Percentiles rank a stretch among this genome's conserved stretches.
Evolutionary conservation across 2,888 invertebrate genomes (phyloP).

Genomic region (Carabus problematicus): DNA sequence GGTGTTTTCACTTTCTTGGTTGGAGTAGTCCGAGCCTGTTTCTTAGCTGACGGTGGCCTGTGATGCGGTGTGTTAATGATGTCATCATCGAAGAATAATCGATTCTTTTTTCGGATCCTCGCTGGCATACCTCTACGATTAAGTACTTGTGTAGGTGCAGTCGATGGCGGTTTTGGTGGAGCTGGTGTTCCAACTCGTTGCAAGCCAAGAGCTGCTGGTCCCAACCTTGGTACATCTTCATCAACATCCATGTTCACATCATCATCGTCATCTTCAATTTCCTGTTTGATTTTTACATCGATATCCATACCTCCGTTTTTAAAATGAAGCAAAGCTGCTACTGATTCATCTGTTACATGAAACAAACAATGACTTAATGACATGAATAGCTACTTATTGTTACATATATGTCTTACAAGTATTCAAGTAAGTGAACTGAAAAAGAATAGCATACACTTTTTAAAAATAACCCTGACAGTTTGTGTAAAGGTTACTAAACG

Average conservation of each 20-base stretch:
- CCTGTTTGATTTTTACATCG: slow-evolving; percentile 48
- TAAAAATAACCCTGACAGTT: slow-evolving; percentile 8
- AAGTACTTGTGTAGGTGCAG: slow-evolving; percentile 78
- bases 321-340: slow-evolving; percentile 63
- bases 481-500: not conserved
- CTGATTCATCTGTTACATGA: slow-evolving; percentile 61
- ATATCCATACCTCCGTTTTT: slow-evolving; percentile 63
- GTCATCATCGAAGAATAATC: slow-evolving; percentile 88
- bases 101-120: slow-evolving; percentile 87
- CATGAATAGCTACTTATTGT: not conserved
- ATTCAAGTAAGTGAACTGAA: not conserved
- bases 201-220: slow-evolving; percentile 80
- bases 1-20: slow-evolving; percentile 56
- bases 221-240: slow-evolving; percentile 74
- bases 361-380: not conserved
- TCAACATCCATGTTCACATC: slow-evolving; percentile 64
- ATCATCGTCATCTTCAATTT: slow-evolving; percentile 66
- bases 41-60: slow-evolving; percentile 74
- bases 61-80: slow-evolving; percentile 82
- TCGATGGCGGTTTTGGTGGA: slow-evolving; percentile 71
- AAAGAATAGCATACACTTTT: not conserved
- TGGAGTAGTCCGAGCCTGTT: slow-evolving; percentile 67
- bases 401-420: not conserved
- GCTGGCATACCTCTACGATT: slow-evolving; percentile 91
- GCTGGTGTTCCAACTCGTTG: slow-evolving; percentile 83